Evolutionary conservation across 2,113 vertebrate species (phyloP), one percentile per base, ranked within the genome.

Genomic region (Rhineura floridana): DNA sequence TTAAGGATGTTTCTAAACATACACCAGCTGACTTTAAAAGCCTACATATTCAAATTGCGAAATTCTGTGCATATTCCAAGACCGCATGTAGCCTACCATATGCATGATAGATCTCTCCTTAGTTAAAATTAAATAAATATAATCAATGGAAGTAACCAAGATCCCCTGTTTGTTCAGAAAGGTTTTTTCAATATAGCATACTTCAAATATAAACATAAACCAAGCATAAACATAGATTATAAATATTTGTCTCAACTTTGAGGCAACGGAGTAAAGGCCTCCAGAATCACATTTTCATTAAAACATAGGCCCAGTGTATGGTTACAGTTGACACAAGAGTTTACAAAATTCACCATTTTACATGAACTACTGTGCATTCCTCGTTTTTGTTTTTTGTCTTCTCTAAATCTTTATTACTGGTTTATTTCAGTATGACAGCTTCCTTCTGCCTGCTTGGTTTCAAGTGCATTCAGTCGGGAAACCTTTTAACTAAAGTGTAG

Each of bases 341-440:
- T 93, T 85, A 87, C 0, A 81, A 76, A 81, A 90, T 76, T 84
- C 1, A 85, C 15, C 65, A 28, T 55, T 83, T 85, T 65, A 88
- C 62, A 89, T 2, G 30, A 87, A 88, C 75, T 73, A 87, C 87
- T 88, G 80, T 30, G 5, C 81, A 83, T 59, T 55, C 42, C 50
- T 2, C 73, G 91, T 50, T 90, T 55, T 83, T 50, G 55, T 89
- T 48, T 78, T 86, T 77, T 85, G 55, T 91, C 81, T 81, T 84
- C 65, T 76, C 69, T 81, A 93, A 33, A 52, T 83, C 46, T 86
- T 81, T 4, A 0, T 70, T 12, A 91, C 92, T 92, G 88, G 89
- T 78, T 87, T 95, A 90, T 91, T 92, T 90, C 91, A 94, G 33
- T 36, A 84, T 81, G 93, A 94, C 86, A 92, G 87, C 30, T 90